Percentiles rank a stretch among this genome's conserved stretches.
Evolutionary conservation across 2,888 invertebrate species (phyloP).

Genomic region (Cactoblastis cactorum): DNA sequence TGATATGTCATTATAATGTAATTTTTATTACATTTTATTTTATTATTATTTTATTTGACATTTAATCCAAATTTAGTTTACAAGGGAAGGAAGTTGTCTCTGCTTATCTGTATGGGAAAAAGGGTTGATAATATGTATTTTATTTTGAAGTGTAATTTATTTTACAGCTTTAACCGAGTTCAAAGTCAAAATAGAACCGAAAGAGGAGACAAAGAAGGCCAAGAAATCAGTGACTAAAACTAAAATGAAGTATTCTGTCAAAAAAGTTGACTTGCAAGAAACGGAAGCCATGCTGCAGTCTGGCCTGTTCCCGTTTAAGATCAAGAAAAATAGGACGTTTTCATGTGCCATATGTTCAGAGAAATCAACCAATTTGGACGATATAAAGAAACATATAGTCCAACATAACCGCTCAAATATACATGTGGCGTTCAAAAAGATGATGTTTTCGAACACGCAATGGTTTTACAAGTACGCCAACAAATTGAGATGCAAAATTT

Average conservation of each 20-base stretch:
- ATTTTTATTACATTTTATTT: too few relatives aligned
- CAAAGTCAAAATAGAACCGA: conserved; percentile 45
- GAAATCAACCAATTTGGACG: conserved; percentile 46
- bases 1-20: too few relatives aligned
- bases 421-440: conserved; percentile 58
- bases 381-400: conserved; percentile 46
- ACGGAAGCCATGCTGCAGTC: conserved; percentile 47
- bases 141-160: not conserved
- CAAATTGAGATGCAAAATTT: conserved; percentile 55
- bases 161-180: conserved; percentile 44
- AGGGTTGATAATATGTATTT: too few relatives aligned
- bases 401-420: conserved; percentile 51
- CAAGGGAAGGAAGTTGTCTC: too few relatives aligned
- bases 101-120: too few relatives aligned
- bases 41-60: too few relatives aligned
- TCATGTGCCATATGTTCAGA: conserved; percentile 57
- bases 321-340: conserved; percentile 45
- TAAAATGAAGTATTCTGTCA: conserved; percentile 33
- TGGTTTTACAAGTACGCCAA: conserved; percentile 44
- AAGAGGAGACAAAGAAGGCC: conserved; percentile 34
- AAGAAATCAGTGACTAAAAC: conserved; percentile 30
- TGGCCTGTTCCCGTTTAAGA: conserved; percentile 66
- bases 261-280: conserved; percentile 43
- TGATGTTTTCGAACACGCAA: conserved; percentile 53
- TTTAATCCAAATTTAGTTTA: too few relatives aligned